Conservation (phyloP, 1,140 invertebrate species). For the Drosophila murphyi region DNA sequence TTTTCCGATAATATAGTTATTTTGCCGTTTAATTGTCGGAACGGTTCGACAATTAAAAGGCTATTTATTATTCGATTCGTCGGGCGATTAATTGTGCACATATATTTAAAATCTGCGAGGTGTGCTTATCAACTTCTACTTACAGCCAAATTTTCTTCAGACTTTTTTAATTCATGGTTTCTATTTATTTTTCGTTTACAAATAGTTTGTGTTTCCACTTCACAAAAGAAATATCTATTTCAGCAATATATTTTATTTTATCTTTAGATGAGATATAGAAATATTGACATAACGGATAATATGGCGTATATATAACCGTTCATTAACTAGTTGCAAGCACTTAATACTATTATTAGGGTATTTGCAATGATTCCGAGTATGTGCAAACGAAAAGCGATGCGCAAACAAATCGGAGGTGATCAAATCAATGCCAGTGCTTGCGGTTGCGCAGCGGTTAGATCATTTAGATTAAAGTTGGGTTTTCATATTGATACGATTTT, state of each 20-base stretch:
- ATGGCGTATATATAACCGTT: neutral
- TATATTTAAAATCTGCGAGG: constrained; percentile 23
- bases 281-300: too few species aligned
- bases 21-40: constrained; percentile 47
- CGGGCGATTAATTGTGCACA: neutral
- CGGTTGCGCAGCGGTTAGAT: constrained; percentile 57
- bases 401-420: constrained; percentile 39
- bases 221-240: too few species aligned
- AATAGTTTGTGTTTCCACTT: too few species aligned
- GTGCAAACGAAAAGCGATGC: constrained; percentile 32
- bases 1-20: constrained; percentile 45
- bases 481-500: constrained; percentile 27
- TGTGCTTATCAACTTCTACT: neutral
- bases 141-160: neutral
- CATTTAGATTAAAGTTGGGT: constrained; percentile 46
- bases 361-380: constrained; percentile 36
- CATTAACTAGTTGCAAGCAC: constrained; percentile 13
- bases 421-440: constrained; percentile 51
- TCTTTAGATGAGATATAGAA: too few species aligned
- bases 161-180: too few species aligned
- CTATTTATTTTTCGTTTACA: too few species aligned
- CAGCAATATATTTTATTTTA: too few species aligned
- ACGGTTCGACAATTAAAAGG: constrained; percentile 31
- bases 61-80: constrained; percentile 20
- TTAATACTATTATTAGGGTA: neutral